Evolutionary conservation across 2,113 vertebrate genomes (phyloP).

Genomic region (Zapornia atra): DNA sequence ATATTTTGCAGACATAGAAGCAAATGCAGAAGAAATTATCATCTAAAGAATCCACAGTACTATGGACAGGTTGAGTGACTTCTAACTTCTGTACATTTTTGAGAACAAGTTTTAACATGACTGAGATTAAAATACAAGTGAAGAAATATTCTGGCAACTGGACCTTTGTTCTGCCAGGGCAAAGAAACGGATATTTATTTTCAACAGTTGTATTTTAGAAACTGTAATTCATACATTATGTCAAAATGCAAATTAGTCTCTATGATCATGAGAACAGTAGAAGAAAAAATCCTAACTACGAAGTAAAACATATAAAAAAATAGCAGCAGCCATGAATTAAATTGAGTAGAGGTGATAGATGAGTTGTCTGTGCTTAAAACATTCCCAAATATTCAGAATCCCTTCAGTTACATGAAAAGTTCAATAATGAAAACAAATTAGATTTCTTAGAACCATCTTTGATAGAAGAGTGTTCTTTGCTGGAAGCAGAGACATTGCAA

Average conservation of each 20-base stretch:
- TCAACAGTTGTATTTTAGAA: not conserved
- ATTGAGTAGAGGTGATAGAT: not conserved
- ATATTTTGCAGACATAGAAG: not conserved
- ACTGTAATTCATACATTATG: not conserved
- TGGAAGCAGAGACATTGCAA: not conserved
- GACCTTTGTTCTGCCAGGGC: not conserved
- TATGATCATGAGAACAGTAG: not conserved
- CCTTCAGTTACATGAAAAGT: not conserved
- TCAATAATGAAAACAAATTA: not conserved
- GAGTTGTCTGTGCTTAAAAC: not conserved
- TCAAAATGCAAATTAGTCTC: not conserved
- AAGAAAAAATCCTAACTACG: not conserved
- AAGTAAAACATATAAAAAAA: not conserved
- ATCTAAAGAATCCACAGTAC: not conserved
- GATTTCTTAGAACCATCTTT: not conserved
- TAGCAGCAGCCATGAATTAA: not conserved
- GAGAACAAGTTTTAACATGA: not conserved
- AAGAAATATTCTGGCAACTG: not conserved
- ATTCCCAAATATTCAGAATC: not conserved
- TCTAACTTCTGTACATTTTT: not conserved
- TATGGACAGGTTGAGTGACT: not conserved
- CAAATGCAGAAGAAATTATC: not conserved
- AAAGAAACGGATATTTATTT: not conserved
- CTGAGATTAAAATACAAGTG: not conserved
- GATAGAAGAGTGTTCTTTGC: not conserved